These are phyloP conservation scores for Sebastes jordani DNA, from an alignment of 2,797 vertebrate species.

Conservation along the genomic window DNA sequence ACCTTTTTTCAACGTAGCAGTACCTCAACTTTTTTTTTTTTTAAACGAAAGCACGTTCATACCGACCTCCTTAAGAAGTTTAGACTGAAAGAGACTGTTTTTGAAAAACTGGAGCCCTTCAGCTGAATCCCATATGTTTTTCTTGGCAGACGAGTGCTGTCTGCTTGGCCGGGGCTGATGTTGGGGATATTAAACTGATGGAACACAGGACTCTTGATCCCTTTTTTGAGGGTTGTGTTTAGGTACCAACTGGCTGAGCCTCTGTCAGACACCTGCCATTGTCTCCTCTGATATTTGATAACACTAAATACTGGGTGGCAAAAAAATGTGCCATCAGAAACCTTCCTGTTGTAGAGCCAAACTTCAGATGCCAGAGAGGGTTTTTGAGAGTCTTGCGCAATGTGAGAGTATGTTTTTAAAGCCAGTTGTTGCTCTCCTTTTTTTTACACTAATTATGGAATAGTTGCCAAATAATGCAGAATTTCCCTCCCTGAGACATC, in stretches of 20 bases:
- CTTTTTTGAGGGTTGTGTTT: conserved; percentile 82
- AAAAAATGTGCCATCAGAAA: not conserved
- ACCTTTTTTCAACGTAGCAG: conserved; percentile 83
- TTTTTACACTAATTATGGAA: not conserved
- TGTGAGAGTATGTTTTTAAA: not conserved
- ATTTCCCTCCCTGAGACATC: not conserved
- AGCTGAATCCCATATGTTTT: conserved; percentile 92
- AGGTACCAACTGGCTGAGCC: conserved; percentile 71
- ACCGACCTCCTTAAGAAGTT: conserved; percentile 90
- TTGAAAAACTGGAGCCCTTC: conserved; percentile 86
- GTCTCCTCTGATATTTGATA: conserved; percentile 55
- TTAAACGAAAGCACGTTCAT: conserved; percentile 87
- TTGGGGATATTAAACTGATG: conserved; percentile 90
- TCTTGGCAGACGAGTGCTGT: conserved; percentile 90
- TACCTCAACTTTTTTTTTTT: conserved; percentile 69
- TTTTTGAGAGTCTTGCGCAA: not conserved
- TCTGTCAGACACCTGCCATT: conserved; percentile 85
- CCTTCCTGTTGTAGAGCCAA: not conserved
- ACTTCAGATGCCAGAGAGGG: not conserved
- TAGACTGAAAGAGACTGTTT: conserved; percentile 91
- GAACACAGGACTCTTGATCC: conserved; percentile 93
- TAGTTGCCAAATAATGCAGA: not conserved
- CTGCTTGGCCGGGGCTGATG: conserved; percentile 88
- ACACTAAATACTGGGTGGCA: not conserved
- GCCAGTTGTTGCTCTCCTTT: not conserved